Conservation (phyloP, 2,113 vertebrate genomes). For the Meleagris gallopavo region DNA sequence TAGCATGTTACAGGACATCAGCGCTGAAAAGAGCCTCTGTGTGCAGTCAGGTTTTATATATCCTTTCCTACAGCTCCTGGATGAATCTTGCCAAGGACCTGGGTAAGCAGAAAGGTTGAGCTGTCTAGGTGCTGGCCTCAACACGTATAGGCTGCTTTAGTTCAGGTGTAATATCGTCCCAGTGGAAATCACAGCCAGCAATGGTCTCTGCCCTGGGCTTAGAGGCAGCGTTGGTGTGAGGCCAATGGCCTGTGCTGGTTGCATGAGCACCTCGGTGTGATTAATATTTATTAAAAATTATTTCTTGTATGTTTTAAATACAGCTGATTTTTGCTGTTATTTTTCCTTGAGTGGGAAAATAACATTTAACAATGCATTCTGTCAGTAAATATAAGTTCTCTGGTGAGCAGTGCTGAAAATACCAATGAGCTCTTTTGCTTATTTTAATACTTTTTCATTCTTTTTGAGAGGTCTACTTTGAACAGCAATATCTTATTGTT, state of each 20-base stretch:
- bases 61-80: not conserved
- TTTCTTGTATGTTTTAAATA: not conserved
- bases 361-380: not conserved
- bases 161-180: not conserved
- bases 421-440: not conserved
- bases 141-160: not conserved
- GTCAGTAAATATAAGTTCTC: not conserved
- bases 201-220: not conserved
- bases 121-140: not conserved
- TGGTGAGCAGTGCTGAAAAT: not conserved
- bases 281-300: not conserved
- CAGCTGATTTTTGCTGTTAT: not conserved
- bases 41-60: not conserved
- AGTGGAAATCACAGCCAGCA: not conserved
- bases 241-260: not conserved
- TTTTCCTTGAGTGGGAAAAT: not conserved
- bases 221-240: not conserved
- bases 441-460: not conserved
- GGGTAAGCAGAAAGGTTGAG: not conserved
- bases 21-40: not conserved
- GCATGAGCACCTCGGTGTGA: not conserved
- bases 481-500: not conserved
- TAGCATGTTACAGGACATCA: not conserved
- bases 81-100: not conserved
- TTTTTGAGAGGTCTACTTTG: not conserved